Conservation (phyloP, 2,888 invertebrate species). For the Thereva nobilitata region DNA sequence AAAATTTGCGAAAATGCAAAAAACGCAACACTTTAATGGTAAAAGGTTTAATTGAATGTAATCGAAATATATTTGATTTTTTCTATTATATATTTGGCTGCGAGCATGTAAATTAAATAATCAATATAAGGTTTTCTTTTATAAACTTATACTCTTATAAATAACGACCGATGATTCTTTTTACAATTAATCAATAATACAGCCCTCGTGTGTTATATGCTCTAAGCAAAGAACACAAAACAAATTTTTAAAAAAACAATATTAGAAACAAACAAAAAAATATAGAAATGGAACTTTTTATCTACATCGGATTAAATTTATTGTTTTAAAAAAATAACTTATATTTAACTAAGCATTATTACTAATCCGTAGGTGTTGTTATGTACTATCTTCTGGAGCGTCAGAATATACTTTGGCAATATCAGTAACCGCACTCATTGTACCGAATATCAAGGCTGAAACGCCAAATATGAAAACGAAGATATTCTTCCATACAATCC, state of each 20-base stretch:
- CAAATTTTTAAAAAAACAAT: not conserved
- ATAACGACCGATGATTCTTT: too few species aligned
- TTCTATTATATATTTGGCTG: too few species aligned
- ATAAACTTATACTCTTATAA: too few species aligned
- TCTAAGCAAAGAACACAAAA: conserved; percentile 8
- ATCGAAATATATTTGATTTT: too few species aligned
- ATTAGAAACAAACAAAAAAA: conserved; percentile 1
- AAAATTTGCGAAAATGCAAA: too few species aligned
- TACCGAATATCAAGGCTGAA: conserved; percentile 81
- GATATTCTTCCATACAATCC: conserved; percentile 78
- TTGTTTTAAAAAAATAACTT: conserved; percentile 8
- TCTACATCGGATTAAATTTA: not conserved
- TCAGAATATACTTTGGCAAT: conserved; percentile 59
- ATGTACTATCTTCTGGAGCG: not conserved
- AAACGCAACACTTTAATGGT: too few species aligned
- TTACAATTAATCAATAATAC: too few species aligned
- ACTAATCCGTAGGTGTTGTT: not conserved
- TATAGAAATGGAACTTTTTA: conserved; percentile 22
- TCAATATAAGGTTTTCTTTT: too few species aligned
- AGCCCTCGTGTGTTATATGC: not conserved
- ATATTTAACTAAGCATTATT: conserved; percentile 8
- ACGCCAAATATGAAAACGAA: conserved; percentile 76
- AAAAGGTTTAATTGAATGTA: too few species aligned
- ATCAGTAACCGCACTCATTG: conserved; percentile 67
- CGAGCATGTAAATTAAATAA: too few species aligned